Conservation (phyloP, 2,113 vertebrate species). For the Murina feae region DNA sequence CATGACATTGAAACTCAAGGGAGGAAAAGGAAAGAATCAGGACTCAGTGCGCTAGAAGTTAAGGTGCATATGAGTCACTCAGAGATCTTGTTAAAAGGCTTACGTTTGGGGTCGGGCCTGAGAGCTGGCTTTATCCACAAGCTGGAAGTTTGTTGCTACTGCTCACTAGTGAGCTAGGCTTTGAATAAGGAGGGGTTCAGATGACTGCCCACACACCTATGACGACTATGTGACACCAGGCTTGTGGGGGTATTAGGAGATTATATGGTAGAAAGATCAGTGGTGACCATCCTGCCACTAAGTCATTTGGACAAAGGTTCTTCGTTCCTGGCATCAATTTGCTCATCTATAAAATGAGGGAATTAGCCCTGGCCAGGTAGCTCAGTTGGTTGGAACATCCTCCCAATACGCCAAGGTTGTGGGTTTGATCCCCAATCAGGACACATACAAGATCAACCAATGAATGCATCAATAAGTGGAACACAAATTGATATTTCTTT, state of each 20-base stretch:
- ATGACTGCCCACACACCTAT: background rate
- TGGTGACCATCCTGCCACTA: background rate
- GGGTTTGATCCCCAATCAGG: too few relatives aligned
- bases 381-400: too few relatives aligned
- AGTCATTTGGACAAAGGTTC: background rate
- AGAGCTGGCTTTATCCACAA: background rate
- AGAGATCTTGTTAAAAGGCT: background rate
- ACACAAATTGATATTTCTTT: too few relatives aligned
- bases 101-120: background rate
- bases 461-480: too few relatives aligned
- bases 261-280: background rate
- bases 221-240: background rate
- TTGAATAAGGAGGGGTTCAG: background rate
- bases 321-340: background rate
- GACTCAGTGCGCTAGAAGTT: background rate
- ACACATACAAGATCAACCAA: too few relatives aligned
- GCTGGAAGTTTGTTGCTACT: background rate
- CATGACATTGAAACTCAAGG: background rate
- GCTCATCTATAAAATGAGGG: background rate
- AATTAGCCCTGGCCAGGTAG: background rate
- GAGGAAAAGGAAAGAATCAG: background rate
- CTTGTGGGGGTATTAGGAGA: background rate
- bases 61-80: background rate
- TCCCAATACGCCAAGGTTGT: too few relatives aligned
- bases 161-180: background rate